A percentile compares a stretch with the other conserved stretches of the same genome.
Conservation (phyloP, 1,140 invertebrate species). For the Homarus americanus region DNA sequence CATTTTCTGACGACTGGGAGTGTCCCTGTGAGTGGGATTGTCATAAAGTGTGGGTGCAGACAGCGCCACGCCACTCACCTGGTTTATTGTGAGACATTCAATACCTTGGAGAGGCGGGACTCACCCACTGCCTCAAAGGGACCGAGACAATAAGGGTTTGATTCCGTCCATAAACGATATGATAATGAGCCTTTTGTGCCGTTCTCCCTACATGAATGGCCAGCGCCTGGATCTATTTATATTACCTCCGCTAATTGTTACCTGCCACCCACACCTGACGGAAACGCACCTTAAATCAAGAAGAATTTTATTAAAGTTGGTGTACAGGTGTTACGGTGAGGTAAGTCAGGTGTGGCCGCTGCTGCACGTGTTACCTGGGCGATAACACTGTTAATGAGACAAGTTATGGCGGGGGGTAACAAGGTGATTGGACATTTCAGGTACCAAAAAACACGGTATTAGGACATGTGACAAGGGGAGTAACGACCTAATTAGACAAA, state of each 20-base stretch:
- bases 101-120: slow-evolving; percentile 3
- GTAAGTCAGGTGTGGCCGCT: too few relatives aligned
- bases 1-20: too few relatives aligned
- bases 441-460: background rate
- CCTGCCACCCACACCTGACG: background rate
- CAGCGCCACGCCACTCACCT: background rate
- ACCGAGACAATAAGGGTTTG: slow-evolving; percentile 51
- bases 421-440: background rate
- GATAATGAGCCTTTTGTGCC: slow-evolving; percentile 58
- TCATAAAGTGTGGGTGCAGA: too few relatives aligned
- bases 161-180: slow-evolving; percentile 62
- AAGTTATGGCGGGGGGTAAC: background rate
- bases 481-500: background rate
- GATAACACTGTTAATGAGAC: background rate
- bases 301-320: too few relatives aligned
- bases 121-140: slow-evolving; percentile 27
- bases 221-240: slow-evolving; percentile 47
- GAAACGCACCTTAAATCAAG: too few relatives aligned
- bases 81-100: background rate
- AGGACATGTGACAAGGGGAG: background rate
- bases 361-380: too few relatives aligned
- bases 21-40: too few relatives aligned
- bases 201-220: slow-evolving; percentile 37
- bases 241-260: slow-evolving; percentile 43
- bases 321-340: too few relatives aligned